Evolutionary conservation across 2,888 invertebrate species (phyloP).

Genomic region (Phaonia tiefii): DNA sequence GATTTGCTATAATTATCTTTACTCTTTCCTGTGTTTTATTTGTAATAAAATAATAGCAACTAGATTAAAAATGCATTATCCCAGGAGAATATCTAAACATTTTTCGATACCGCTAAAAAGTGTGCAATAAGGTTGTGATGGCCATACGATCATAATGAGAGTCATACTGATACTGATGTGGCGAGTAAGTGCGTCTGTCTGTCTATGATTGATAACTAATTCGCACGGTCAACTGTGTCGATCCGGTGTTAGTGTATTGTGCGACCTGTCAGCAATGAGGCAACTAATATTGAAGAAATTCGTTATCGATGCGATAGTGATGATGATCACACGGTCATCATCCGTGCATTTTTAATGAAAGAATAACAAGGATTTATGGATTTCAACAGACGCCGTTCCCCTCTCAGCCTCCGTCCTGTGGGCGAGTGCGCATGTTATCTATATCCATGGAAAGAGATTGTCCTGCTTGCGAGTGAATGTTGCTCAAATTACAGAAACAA

Average conservation of each 20-base stretch:
- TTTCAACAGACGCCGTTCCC: conserved; percentile 32
- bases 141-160: conserved; percentile 4
- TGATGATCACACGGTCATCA: conserved; percentile 41
- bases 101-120: too few relatives aligned
- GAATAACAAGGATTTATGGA: conserved; percentile 66
- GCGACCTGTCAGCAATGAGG: background rate
- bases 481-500: conserved; percentile 49
- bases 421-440: conserved; percentile 3
- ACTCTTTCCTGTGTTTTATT: too few relatives aligned
- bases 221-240: conserved; percentile 59
- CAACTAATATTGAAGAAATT: conserved; percentile 13
- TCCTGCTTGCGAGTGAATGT: conserved; percentile 35
- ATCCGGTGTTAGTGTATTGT: background rate
- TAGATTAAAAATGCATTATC: too few relatives aligned
- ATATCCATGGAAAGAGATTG: background rate
- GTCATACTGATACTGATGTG: background rate
- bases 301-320: conserved; percentile 38
- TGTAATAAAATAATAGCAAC: too few relatives aligned
- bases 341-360: conserved; percentile 45
- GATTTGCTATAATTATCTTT: too few relatives aligned
- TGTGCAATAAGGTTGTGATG: too few relatives aligned
- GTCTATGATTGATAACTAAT: conserved; percentile 41
- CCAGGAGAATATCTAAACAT: too few relatives aligned
- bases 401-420: conserved; percentile 7
- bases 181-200: background rate